phyloP scores from a whole-genome alignment of 2,797 vertebrate genomes.

The Argya squamiceps region DNA sequence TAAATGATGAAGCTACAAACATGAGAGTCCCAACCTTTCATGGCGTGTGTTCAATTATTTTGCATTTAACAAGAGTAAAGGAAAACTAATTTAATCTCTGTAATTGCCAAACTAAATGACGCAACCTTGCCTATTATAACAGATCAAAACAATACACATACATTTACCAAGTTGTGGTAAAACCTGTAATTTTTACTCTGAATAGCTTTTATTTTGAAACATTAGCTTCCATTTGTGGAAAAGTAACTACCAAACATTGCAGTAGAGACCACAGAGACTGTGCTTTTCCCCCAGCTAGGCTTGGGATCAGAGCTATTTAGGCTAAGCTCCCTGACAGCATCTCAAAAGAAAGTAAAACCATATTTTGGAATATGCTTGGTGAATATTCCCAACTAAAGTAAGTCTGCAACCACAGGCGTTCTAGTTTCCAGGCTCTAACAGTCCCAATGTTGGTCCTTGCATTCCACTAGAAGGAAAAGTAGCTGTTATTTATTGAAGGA shows the following conservation, averaged over 20 bases:
- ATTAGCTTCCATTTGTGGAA: not conserved
- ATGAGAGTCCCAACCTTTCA: not conserved
- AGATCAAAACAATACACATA: not conserved
- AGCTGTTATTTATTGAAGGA: not conserved
- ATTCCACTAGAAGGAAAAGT: not conserved
- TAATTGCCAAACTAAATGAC: slow-evolving; percentile 18
- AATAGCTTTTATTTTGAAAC: not conserved
- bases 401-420: not conserved
- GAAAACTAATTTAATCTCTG: slow-evolving; percentile 19
- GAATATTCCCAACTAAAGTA: not conserved
- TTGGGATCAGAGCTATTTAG: not conserved
- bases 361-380: not conserved
- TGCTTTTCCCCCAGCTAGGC: not conserved
- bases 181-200: not conserved
- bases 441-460: not conserved
- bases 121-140: not conserved
- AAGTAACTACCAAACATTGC: not conserved
- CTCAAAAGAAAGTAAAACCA: not conserved
- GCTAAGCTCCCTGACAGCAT: not conserved
- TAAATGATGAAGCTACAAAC: slow-evolving; percentile 55
- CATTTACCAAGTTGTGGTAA: not conserved
- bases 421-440: not conserved
- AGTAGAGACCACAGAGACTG: not conserved
- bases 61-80: slow-evolving; percentile 18
- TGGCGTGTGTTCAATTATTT: not conserved